Evolutionary conservation across 2,113 vertebrate genomes (phyloP).

Genomic region (Cavia porcellus): DNA sequence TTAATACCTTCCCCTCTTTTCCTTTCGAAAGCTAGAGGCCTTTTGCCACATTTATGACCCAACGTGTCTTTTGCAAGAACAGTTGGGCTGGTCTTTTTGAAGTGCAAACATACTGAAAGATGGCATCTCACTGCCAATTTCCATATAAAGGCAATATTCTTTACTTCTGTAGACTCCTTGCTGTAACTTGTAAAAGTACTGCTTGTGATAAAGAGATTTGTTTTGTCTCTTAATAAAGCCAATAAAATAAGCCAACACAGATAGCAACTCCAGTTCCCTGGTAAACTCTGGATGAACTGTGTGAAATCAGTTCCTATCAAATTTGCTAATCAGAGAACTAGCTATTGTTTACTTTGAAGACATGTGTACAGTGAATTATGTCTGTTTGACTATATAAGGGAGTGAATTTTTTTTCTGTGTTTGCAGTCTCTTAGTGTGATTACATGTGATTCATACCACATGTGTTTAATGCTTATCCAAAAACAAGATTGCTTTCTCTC

Average conservation of each 20-base stretch:
- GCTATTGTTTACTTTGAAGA: neutral
- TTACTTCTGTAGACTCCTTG: neutral
- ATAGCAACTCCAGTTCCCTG: neutral
- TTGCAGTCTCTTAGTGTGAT: neutral
- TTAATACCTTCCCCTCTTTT: neutral
- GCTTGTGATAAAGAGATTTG: neutral
- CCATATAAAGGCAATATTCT: neutral
- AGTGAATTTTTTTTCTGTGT: neutral
- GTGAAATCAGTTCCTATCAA: neutral
- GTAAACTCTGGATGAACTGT: neutral
- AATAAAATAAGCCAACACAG: neutral
- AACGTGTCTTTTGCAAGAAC: neutral
- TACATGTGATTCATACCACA: neutral
- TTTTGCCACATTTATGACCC: neutral
- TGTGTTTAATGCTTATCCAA: neutral
- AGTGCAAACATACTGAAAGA: neutral
- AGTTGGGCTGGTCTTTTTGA: neutral
- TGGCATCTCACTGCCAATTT: neutral
- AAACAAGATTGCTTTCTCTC: neutral
- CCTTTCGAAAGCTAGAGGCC: neutral
- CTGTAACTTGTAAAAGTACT: neutral
- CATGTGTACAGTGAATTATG: neutral
- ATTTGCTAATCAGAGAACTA: neutral
- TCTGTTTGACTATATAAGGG: neutral
- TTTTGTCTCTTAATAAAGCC: neutral